Percentiles rank a stretch among this genome's conserved stretches.
phyloP scores from a whole-genome alignment of 2,888 invertebrate genomes.

The Allygus modestus region DNA sequence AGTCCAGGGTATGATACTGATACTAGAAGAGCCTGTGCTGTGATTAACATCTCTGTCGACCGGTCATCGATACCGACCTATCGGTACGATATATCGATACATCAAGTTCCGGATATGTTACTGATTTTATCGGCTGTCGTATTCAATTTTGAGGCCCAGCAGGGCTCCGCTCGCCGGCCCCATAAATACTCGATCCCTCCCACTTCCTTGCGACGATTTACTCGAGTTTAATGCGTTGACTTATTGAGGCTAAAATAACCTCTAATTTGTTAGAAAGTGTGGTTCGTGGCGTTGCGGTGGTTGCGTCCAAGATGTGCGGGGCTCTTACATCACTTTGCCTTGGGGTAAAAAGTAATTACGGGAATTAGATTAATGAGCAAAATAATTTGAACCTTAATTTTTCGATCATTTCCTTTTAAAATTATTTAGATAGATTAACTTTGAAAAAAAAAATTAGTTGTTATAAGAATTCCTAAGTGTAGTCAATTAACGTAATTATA shows the following conservation, averaged over 20 bases:
- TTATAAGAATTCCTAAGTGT: too few relatives aligned
- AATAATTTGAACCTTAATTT: too few relatives aligned
- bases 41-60: slow-evolving; percentile 2
- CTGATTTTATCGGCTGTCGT: slow-evolving; percentile 5
- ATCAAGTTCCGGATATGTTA: neutral
- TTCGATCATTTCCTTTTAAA: too few relatives aligned
- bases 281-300: neutral
- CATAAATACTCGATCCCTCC: slow-evolving; percentile 15
- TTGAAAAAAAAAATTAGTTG: too few relatives aligned
- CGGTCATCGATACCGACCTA: neutral
- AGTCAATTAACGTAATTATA: too few relatives aligned
- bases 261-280: slow-evolving; percentile 20
- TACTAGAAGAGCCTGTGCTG: too few relatives aligned
- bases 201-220: slow-evolving; percentile 19
- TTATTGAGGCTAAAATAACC: slow-evolving; percentile 16
- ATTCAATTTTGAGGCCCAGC: slow-evolving; percentile 13
- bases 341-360: too few relatives aligned
- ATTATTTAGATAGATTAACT: too few relatives aligned
- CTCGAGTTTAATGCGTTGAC: slow-evolving; percentile 16
- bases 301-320: neutral
- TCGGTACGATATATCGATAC: slow-evolving; percentile 12
- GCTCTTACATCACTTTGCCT: too few relatives aligned
- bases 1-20: too few relatives aligned
- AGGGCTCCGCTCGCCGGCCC: neutral
- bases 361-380: too few relatives aligned